A percentile compares a stretch with the other conserved stretches of the same genome.
Conservation (phyloP, 2,797 vertebrate species). For the Mycteria americana region DNA sequence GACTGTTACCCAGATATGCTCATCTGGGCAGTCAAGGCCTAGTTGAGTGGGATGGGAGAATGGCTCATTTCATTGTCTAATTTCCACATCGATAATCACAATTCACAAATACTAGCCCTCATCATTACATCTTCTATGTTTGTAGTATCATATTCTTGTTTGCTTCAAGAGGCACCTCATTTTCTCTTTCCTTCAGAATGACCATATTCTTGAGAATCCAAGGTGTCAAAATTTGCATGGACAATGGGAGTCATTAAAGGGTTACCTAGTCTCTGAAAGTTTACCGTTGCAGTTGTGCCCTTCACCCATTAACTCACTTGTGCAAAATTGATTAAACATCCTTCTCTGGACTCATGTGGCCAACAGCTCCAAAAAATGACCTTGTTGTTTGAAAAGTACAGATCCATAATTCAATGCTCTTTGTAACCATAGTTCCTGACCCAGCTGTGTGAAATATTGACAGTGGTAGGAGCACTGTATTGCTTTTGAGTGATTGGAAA, state of each 20-base stretch:
- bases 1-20: not conserved
- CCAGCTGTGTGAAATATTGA: not conserved
- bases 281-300: not conserved
- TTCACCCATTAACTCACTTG: not conserved
- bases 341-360: not conserved
- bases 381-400: not conserved
- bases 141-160: not conserved
- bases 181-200: not conserved
- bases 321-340: not conserved
- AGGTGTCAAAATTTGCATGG: not conserved
- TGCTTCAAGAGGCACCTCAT: not conserved
- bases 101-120: not conserved
- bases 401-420: conserved; percentile 4
- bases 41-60: not conserved
- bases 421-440: not conserved
- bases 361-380: not conserved
- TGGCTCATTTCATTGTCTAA: not conserved
- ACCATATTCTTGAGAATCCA: not conserved
- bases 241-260: not conserved
- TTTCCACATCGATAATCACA: not conserved
- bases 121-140: not conserved
- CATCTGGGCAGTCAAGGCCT: not conserved
- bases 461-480: not conserved
- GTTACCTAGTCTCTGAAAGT: not conserved
- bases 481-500: not conserved